Conservation (phyloP, 2,113 vertebrate genomes). For the Anthoscopus minutus region DNA sequence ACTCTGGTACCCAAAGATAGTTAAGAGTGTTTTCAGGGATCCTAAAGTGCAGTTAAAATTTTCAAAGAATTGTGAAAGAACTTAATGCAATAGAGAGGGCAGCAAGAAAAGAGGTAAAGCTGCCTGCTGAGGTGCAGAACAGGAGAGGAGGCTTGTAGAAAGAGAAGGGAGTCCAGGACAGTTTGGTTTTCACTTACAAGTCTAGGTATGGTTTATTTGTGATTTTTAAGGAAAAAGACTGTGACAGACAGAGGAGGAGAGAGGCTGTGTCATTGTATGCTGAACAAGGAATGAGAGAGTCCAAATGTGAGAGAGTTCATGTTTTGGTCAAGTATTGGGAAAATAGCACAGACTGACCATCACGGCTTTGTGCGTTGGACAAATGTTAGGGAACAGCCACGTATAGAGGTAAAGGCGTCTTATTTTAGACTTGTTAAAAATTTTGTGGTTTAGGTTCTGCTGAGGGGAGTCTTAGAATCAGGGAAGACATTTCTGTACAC, state of each 20-base stretch:
- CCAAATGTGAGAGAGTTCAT: not conserved
- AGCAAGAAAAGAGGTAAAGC: not conserved
- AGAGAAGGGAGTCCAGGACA: not conserved
- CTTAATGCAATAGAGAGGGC: not conserved
- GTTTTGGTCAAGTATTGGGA: not conserved
- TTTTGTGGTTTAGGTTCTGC: not conserved
- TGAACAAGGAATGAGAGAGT: not conserved
- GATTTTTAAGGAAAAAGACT: not conserved
- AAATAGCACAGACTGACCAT: not conserved
- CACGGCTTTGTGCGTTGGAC: not conserved
- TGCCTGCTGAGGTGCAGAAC: not conserved
- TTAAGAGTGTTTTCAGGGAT: not conserved
- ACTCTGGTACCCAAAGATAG: not conserved
- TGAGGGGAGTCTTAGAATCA: not conserved
- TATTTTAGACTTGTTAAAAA: not conserved
- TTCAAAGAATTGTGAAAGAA: not conserved
- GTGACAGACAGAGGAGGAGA: not conserved
- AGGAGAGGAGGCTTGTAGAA: not conserved
- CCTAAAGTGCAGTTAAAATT: not conserved
- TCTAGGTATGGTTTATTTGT: not conserved
- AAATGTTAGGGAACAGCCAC: not conserved
- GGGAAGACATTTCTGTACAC: slow-evolving; percentile 17
- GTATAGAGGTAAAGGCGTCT: not conserved
- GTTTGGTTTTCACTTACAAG: not conserved
- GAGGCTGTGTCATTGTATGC: not conserved